Conservation (phyloP, 2,888 invertebrate genomes). For the Eristalis tenax region DNA sequence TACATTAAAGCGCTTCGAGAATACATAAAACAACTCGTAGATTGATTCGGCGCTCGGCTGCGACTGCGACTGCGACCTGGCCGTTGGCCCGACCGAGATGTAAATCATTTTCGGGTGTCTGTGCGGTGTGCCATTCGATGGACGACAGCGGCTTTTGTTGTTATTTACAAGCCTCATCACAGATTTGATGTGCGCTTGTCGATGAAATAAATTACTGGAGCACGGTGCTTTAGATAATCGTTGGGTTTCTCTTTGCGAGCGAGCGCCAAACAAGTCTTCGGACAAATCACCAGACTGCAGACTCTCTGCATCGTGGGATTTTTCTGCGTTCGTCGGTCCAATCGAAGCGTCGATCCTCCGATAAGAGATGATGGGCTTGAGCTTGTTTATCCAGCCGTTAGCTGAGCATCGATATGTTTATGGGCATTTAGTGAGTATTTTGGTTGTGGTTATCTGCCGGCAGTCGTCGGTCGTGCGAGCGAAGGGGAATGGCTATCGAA, state of each 20-base stretch:
- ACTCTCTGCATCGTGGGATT: not conserved
- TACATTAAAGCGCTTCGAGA: conserved; percentile 48
- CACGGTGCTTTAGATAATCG: not conserved
- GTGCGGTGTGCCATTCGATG: not conserved
- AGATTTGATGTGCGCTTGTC: not conserved
- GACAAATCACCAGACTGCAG: no score
- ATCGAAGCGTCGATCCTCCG: not conserved
- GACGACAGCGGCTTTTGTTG: not conserved
- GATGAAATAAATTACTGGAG: conserved; percentile 9
- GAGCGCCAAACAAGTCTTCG: not conserved
- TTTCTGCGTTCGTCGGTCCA: not conserved
- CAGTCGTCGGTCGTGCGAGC: not conserved
- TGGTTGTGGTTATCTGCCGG: not conserved
- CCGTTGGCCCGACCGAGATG: no score
- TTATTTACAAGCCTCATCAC: conserved; percentile 7
- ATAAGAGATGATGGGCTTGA: not conserved
- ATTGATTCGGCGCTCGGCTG: not conserved
- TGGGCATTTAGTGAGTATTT: not conserved
- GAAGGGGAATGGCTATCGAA: not conserved
- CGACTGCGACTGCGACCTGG: not conserved
- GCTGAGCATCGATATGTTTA: not conserved
- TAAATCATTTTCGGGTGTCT: conserved; percentile 9
- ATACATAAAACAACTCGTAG: conserved; percentile 32
- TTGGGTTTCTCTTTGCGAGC: not conserved
- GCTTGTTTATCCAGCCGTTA: not conserved